phyloP scores from a whole-genome alignment of 2,888 invertebrate genomes.

The Nomada lathburiana region DNA sequence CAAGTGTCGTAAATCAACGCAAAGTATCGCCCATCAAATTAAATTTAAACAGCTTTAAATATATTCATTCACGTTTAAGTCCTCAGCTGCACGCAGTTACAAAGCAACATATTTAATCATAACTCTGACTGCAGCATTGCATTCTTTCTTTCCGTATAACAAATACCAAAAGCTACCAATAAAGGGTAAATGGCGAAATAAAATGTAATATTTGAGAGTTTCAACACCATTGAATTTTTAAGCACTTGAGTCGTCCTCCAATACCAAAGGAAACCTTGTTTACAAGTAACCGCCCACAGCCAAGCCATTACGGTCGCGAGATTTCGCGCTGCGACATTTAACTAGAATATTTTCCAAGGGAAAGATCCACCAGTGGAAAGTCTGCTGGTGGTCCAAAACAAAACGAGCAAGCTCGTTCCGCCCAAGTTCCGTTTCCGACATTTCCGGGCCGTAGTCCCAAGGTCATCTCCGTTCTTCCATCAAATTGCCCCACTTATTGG shows the following conservation, averaged over 20 bases:
- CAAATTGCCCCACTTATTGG: constrained; percentile 64
- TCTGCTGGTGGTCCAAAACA: background rate
- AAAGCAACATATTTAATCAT: too few species aligned
- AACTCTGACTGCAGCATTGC: too few species aligned
- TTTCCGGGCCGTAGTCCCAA: constrained; percentile 53
- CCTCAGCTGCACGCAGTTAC: too few species aligned
- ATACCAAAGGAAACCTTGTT: constrained; percentile 1
- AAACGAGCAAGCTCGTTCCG: background rate
- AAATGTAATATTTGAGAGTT: background rate
- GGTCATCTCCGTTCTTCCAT: constrained; percentile 67
- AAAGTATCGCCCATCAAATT: too few species aligned
- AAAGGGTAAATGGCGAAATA: background rate
- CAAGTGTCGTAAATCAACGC: too few species aligned
- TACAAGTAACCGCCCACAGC: too few species aligned
- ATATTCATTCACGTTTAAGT: too few species aligned
- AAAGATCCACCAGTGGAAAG: background rate
- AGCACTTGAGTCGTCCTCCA: background rate
- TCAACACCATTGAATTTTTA: background rate
- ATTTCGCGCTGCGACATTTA: background rate
- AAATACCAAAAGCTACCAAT: too few species aligned
- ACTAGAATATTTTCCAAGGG: background rate
- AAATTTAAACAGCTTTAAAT: too few species aligned
- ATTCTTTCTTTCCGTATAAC: too few species aligned
- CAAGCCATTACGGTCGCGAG: background rate
- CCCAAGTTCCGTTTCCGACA: constrained; percentile 55